Conservation (phyloP, 1,140 invertebrate genomes). For the Papilio dardanus region DNA sequence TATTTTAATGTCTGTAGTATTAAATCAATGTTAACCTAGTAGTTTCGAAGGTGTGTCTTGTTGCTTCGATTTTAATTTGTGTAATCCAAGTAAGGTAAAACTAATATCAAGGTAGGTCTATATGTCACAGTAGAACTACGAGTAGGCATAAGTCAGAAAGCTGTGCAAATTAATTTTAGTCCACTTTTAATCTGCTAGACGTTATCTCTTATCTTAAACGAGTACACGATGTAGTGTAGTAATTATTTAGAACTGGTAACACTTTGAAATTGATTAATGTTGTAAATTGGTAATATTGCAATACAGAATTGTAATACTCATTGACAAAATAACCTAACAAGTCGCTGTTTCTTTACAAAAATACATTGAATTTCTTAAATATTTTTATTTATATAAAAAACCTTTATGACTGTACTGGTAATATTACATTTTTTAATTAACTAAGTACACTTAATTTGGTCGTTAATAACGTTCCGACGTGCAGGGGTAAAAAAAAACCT, state of each 20-base stretch:
- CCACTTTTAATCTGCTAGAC: background rate
- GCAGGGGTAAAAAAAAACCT: background rate
- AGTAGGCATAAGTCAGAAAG: conserved; percentile 30
- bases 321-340: too few relatives aligned
- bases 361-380: too few relatives aligned
- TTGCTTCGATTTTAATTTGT: conserved; percentile 32
- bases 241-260: conserved; percentile 25
- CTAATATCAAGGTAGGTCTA: conserved; percentile 44
- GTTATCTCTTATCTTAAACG: conserved; percentile 28
- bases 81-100: conserved; percentile 40
- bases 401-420: background rate
- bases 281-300: background rate
- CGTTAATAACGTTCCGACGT: background rate
- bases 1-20: too few relatives aligned
- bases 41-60: conserved; percentile 40
- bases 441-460: background rate
- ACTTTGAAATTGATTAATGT: conserved; percentile 6
- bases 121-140: conserved; percentile 37
- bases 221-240: background rate
- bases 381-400: too few relatives aligned
- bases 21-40: background rate
- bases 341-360: too few relatives aligned
- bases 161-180: conserved; percentile 29
- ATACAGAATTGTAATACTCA: too few relatives aligned
- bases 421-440: background rate